Evolutionary conservation across 2,888 invertebrate genomes (phyloP), one percentile per base, ranked within the genome.

Genomic region (Cheilosia urbana): DNA sequence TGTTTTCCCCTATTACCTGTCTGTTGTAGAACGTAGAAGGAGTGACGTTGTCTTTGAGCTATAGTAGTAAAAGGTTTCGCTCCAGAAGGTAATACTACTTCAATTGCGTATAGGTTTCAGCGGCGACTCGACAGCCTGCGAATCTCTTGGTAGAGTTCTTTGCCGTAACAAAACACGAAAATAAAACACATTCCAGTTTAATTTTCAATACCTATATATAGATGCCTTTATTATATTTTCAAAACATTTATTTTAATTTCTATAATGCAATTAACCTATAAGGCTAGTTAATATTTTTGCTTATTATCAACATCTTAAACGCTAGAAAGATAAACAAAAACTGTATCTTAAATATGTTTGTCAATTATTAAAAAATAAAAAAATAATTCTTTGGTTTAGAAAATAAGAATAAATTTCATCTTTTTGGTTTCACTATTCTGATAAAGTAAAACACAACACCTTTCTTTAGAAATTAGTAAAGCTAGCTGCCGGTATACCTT

Each of bases 141-240:
- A 27, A 27, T 27, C 5, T 27, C 27, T 27, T 6, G 27, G 1
- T 6, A 27, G 6, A 27, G 27, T 27, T 27, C 1, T 27, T 6
- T 27, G 27, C 4, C 7, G 1, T 2, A 30, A 9, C 30, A 9
- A 30, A 30, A 30, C 9, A 7, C 30, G 7, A 11, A 37, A 37
- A 13, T 37, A 37, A 37, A 37, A 37, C 37, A 13, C 37, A 13
- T 37, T 37, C 13, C 37, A 37, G 1, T 13, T 13, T 37, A 37
- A 37, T 37, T 37, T 4, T 21, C 21, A 19, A 37, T 49, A 65
- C n/a, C n/a, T 47, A 17, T 45, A 30, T 63, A 6, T 27, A 27
- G 27, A 53, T 65, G 49, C 49, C 19, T 76, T 66, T 76, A 76
- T 60, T 75, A 58, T 21, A 60, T 66, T 51, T 75, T 75, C 47